These are phyloP conservation scores for Pectinophora gossypiella DNA, from an alignment of 1,140 invertebrate species.

Conservation along the genomic window DNA sequence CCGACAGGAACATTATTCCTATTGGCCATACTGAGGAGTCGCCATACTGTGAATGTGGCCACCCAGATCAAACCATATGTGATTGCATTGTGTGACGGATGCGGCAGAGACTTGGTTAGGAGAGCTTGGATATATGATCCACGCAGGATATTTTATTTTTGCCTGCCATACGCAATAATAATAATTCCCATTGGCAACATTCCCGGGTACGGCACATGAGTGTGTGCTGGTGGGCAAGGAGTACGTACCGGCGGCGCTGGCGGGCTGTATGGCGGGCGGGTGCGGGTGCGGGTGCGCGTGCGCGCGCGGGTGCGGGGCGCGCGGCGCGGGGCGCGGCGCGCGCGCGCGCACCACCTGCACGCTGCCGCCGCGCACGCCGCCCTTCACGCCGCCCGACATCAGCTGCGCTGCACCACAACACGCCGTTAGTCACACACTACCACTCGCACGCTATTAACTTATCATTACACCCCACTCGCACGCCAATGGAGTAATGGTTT, in stretches of 20 bases:
- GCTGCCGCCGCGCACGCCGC: slow-evolving; percentile 41
- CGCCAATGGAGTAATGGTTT: too few species aligned
- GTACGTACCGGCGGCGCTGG: background rate
- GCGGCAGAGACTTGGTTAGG: too few species aligned
- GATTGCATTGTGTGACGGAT: too few species aligned
- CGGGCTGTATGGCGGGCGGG: background rate
- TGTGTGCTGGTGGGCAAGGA: background rate
- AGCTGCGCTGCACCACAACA: slow-evolving; percentile 48
- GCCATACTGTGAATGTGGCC: too few species aligned
- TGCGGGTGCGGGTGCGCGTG: slow-evolving; percentile 1
- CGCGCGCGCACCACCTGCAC: slow-evolving; percentile 49
- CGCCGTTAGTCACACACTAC: background rate
- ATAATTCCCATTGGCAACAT: too few species aligned
- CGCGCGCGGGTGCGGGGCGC: slow-evolving; percentile 14
- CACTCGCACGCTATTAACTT: background rate
- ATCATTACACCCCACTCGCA: too few species aligned
- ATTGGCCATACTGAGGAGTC: too few species aligned
- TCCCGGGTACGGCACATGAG: background rate
- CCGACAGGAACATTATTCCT: too few species aligned
- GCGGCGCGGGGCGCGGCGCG: slow-evolving; percentile 22
- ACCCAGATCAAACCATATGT: too few species aligned
- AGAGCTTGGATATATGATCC: too few species aligned
- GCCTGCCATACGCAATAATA: too few species aligned
- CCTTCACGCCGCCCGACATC: slow-evolving; percentile 63
- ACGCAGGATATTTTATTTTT: too few species aligned